A percentile compares a stretch with the other conserved stretches of the same genome.
phyloP scores from a whole-genome alignment of 2,888 invertebrate species.

The Brenthis hecate region DNA sequence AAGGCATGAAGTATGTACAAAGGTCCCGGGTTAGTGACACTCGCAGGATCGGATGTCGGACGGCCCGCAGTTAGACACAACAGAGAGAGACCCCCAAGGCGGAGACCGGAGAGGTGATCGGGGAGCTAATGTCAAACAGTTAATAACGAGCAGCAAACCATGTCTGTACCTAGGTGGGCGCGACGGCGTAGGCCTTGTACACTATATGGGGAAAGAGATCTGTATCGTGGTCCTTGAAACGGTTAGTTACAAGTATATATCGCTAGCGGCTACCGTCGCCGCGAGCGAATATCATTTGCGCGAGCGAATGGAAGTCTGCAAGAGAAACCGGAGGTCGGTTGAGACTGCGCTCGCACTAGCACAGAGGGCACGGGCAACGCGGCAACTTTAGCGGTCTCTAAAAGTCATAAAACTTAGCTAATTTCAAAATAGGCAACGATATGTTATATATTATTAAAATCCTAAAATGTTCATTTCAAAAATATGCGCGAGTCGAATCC shows the following conservation, averaged over 20 bases:
- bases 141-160: constrained; percentile 81
- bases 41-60: constrained; percentile 44
- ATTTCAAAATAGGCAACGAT: too few species aligned
- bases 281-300: constrained; percentile 86
- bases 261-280: constrained; percentile 82
- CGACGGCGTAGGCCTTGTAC: constrained; percentile 52
- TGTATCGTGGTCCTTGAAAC: constrained; percentile 68
- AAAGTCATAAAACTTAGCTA: neutral
- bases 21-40: neutral
- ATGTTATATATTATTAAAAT: too few species aligned
- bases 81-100: constrained; percentile 57
- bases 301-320: constrained; percentile 90
- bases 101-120: constrained; percentile 46
- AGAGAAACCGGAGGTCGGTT: constrained; percentile 75
- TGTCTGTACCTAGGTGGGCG: constrained; percentile 70
- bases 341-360: constrained; percentile 37
- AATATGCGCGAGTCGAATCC: neutral
- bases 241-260: constrained; percentile 55
- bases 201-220: constrained; percentile 72
- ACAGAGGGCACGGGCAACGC: constrained; percentile 49
- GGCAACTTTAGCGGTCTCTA: constrained; percentile 34
- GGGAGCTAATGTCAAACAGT: constrained; percentile 68
- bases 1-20: too few species aligned
- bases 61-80: constrained; percentile 49
- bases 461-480: neutral